phyloP scores from a whole-genome alignment of 37 sponge, comb jelly and placozoan species.

The Amphimedon queenslandica region DNA sequence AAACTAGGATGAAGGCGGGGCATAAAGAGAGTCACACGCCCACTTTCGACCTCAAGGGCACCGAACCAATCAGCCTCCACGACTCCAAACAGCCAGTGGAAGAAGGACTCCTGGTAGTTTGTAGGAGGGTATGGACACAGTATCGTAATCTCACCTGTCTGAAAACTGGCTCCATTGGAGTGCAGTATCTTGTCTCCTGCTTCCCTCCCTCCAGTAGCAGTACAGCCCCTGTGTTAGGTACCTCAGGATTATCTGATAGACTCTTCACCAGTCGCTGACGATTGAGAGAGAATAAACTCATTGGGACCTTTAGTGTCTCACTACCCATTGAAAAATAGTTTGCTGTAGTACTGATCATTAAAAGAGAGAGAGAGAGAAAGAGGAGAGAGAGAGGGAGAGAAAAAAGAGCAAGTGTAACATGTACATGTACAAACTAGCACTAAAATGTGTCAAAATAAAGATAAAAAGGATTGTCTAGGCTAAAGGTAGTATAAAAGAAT shows the following conservation, averaged over 20 bases:
- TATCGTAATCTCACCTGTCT: constrained; percentile 78
- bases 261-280: constrained; percentile 66
- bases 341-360: too few species aligned
- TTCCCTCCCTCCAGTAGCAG: constrained; percentile 91
- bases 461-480: too few species aligned
- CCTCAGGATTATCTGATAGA: constrained; percentile 37
- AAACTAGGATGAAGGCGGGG: constrained; percentile 85
- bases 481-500: too few species aligned
- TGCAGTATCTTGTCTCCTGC: constrained; percentile 72
- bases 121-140: not conserved
- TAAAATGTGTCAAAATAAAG: too few species aligned
- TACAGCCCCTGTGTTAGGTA: constrained; percentile 28
- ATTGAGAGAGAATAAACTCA: constrained; percentile 77
- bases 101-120: constrained; percentile 91
- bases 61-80: constrained; percentile 93
- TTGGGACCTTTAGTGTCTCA: constrained; percentile 47
- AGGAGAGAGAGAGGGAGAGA: too few species aligned
- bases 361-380: too few species aligned
- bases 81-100: constrained; percentile 98
- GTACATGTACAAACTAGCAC: too few species aligned
- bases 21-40: constrained; percentile 69
- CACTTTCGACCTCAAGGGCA: constrained; percentile 87
- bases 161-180: constrained; percentile 83
- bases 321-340: constrained; percentile 47
- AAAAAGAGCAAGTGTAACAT: too few species aligned